Conservation (phyloP, 2,888 invertebrate genomes). For the Lucinisca nassula region DNA sequence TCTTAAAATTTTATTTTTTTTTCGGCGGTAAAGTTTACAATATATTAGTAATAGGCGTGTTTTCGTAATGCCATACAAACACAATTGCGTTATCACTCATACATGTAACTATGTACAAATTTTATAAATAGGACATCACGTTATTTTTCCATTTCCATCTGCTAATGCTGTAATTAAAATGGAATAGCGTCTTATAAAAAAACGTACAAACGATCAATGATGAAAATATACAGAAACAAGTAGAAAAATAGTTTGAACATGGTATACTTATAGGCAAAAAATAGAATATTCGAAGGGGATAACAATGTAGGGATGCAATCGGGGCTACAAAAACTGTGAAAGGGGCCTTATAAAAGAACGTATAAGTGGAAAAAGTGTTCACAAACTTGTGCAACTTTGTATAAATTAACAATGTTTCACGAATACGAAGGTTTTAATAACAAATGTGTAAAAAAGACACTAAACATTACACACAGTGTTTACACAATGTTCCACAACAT, state of each 20-base stretch:
- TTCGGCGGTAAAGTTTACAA: too few species aligned
- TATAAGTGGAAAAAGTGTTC: not conserved
- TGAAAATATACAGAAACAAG: not conserved
- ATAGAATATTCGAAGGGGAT: not conserved
- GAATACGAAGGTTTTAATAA: not conserved
- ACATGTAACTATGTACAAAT: not conserved
- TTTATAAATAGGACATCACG: too few species aligned
- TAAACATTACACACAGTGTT: not conserved
- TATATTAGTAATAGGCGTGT: too few species aligned
- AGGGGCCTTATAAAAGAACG: not conserved
- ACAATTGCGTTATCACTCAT: not conserved
- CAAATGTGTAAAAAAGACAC: not conserved
- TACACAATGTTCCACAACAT: not conserved
- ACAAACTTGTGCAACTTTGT: not conserved
- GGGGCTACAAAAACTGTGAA: not conserved
- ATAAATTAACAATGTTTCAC: not conserved
- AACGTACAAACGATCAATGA: not conserved
- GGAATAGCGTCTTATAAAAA: not conserved
- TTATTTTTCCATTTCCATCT: not conserved
- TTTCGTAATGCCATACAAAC: too few species aligned
- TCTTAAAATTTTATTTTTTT: too few species aligned
- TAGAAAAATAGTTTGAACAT: conserved; percentile 8
- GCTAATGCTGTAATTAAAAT: not conserved
- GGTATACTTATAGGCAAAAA: not conserved
- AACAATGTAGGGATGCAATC: not conserved